Base-by-base conservation (phyloP, 2,888 invertebrate genomes). In the Fragum sueziense region DNA sequence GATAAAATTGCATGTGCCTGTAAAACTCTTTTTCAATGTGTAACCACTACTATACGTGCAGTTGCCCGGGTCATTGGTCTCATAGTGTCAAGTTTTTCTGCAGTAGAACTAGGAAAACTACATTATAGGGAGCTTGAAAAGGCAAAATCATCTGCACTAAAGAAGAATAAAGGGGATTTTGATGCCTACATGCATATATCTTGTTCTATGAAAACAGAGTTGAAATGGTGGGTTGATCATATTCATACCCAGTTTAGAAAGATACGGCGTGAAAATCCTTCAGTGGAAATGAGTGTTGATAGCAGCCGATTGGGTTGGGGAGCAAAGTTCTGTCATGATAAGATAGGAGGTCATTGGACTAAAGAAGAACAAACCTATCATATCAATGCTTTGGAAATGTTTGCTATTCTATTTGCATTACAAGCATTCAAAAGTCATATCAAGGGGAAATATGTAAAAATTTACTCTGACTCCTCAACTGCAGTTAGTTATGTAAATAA, bases 211-310 rank as follows among this genome's bases (percentile, higher is more conserved):
- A 81, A 70, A 57, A 9, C 9, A 22, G 51, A 84, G 7, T 47
- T 80, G 29, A 47, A 74, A 17, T 83, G 80, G 79, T 80, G 80
- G 78, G 54, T 79, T 34, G 62, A 67, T 37, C 74, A 80, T 72
- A 27, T 85, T 9, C 52, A 33, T 27, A n/a, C 17, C 17, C 70
- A 67, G 61, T 37, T 20, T 25, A 74, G 83, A 27, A 51, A 67
- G 37, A 79, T 82, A 59, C 11, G 37, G 1, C 22, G 62, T 7
- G 70, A 29, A 22, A 73, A 73, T 29, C 77, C 73, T 25, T 31
- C 52, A 25, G 27, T 52, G 17, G 31, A 61, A 20, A 62, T 68
- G 14, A 41, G 29, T 17, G 31, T 52, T 25, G 77, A 77, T 34
- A 47, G 59, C 6, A 52, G 54, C 7, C n/a, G 4, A 14, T 3